Evolutionary conservation across 2,113 vertebrate species (phyloP).

Genomic region (Eulemur rufifrons): DNA sequence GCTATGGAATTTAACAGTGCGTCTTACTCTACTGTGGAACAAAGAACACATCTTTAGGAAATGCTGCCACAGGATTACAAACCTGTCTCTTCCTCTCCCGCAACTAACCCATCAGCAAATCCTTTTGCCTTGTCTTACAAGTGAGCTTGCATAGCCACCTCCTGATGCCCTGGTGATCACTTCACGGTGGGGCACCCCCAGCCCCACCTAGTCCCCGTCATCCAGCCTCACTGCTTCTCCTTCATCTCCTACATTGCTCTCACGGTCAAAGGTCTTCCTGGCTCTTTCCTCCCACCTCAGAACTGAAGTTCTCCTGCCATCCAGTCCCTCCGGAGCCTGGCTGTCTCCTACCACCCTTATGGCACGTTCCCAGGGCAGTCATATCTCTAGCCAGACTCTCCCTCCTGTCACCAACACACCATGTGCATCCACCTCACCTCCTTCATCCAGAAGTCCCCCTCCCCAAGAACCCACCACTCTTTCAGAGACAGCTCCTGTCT

Average conservation of each 20-base stretch:
- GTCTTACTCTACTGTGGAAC: too few species aligned
- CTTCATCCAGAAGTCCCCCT: neutral
- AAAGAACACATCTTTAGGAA: neutral
- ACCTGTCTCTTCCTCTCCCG: fast-evolving
- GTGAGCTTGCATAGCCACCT: neutral
- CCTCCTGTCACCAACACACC: neutral
- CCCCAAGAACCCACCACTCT: neutral
- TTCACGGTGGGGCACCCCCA: neutral
- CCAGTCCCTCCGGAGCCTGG: neutral
- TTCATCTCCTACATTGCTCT: neutral
- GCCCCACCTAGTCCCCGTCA: neutral
- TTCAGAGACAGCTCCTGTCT: neutral
- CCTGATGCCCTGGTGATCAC: fast-evolving
- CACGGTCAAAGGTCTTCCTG: neutral
- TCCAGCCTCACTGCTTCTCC: neutral
- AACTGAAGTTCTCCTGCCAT: neutral
- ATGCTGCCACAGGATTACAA: neutral
- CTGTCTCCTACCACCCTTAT: neutral
- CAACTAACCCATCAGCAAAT: neutral
- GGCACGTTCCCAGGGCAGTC: too few species aligned
- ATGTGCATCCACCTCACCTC: fast-evolving
- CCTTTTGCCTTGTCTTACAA: neutral
- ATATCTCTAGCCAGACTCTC: neutral
- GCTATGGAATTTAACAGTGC: neutral
- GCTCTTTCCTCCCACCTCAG: neutral